phyloP scores from a whole-genome alignment of 2,797 vertebrate genomes.

The Sternarchorhynchus goeldii region DNA sequence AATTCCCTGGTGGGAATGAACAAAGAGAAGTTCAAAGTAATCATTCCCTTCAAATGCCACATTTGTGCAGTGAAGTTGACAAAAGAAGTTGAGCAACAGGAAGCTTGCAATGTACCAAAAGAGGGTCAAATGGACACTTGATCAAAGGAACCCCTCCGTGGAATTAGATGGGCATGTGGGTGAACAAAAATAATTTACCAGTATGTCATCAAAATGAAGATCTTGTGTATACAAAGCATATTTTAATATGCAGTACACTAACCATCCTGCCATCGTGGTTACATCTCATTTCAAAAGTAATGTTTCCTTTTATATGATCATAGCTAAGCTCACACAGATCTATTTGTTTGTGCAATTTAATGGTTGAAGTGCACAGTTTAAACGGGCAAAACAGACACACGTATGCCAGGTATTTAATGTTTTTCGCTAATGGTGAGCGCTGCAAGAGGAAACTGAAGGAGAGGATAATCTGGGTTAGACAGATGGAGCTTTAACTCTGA shows the following conservation, averaged over 20 bases:
- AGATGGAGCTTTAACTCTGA: conserved; percentile 53
- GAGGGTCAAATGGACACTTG: conserved; percentile 32
- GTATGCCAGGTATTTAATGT: conserved; percentile 28
- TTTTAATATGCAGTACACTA: no score
- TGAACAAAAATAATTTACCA: conserved; percentile 9
- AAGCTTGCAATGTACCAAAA: conserved; percentile 36
- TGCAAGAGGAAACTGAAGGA: conserved; percentile 32
- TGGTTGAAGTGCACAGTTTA: not conserved
- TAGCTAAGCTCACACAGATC: not conserved
- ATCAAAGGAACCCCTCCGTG: conserved; percentile 1
- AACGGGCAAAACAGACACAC: conserved; percentile 1
- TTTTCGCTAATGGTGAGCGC: conserved; percentile 14
- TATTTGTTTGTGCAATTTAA: conserved; percentile 2
- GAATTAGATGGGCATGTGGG: conserved; percentile 3
- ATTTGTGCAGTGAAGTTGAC: conserved; percentile 46
- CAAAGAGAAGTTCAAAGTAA: conserved; percentile 59
- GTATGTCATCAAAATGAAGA: not conserved
- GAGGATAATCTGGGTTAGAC: conserved; percentile 50
- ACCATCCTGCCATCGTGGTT: no score
- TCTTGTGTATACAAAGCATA: no score
- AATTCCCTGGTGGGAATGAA: conserved; percentile 43
- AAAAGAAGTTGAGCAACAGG: conserved; percentile 55
- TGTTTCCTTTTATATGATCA: not conserved
- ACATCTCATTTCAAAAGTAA: not conserved
- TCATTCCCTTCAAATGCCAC: conserved; percentile 58